Evolutionary conservation across 2,888 invertebrate genomes (phyloP), one percentile per base, ranked within the genome.

Genomic region (Platycnemis pennipes): DNA sequence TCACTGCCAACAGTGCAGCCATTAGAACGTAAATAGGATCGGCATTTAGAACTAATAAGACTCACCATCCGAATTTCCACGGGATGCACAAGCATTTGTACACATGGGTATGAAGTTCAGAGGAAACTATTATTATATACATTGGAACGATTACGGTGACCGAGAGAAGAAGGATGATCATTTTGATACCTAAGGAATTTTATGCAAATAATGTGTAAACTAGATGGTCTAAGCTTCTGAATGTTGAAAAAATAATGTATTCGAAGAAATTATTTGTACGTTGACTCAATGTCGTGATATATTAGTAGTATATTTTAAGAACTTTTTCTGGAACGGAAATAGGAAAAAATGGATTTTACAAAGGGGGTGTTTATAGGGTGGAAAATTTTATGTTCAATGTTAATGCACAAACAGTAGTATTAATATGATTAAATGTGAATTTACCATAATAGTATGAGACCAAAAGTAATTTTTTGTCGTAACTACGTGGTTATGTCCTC

Each of bases 371-470:
- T 63, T 44, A 11, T 63, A 44, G n/a, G n/a, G 44, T 8, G 56
- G 69, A 31, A 63, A 26, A 44, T 26, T 46, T 91, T 91, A 37
- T 44, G 42, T 91, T 63, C 63, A 37, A 69, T n/a, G 37, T 91
- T 91, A 56, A 63, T 69, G 63, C n/a, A 44, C 69, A 63, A 56
- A 19, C 26, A 26, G 22, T 69, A 56, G 44, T 63, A 26, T 56
- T 91, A 69, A 53, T 91, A 63, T 91, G 37, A n/a, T 69, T 63
- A n/a, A 44, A 91, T 91, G 63, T 91, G 44, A 69, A 44, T 8
- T 42, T 56, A 16, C 22, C 37, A 16, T 77, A 77, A 1, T 2
- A 87, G 19, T 63, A 44, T 63, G 37, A 26, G 63, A 91, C 26
- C 63, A 26, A 44, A 19, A 63, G 69, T 44, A 2, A 87, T 87